Conservation (phyloP, 2,113 vertebrate species). For the Ctenomys sociabilis region DNA sequence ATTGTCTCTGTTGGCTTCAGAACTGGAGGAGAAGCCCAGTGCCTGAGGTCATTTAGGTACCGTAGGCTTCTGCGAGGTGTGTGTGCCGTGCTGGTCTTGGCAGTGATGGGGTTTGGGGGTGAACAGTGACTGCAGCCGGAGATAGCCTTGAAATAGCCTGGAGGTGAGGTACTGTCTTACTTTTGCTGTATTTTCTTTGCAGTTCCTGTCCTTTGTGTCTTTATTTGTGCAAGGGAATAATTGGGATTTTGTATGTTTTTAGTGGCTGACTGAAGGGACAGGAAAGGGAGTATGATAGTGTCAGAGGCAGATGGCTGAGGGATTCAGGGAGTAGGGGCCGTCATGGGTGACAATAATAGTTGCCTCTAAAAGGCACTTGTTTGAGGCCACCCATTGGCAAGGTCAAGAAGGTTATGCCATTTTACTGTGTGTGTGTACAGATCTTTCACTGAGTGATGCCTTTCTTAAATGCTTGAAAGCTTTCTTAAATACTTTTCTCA, state of each 20-base stretch:
- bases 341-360: background rate
- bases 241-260: constrained; percentile 45
- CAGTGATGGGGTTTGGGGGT: constrained; percentile 25
- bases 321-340: constrained; percentile 1
- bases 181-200: constrained; percentile 17
- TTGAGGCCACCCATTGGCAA: constrained; percentile 58
- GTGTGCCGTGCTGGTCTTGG: background rate
- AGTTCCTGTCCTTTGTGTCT: background rate
- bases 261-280: background rate
- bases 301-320: constrained; percentile 21
- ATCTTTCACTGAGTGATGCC: background rate
- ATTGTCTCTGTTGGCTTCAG: constrained; percentile 17
- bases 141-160: background rate
- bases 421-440: background rate
- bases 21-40: constrained; percentile 24
- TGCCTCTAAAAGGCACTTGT: background rate
- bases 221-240: background rate
- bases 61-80: constrained; percentile 14
- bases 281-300: constrained; percentile 8
- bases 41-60: constrained; percentile 52
- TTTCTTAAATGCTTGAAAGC: background rate
- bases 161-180: constrained; percentile 31
- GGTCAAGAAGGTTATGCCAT: constrained; percentile 57
- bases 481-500: constrained; percentile 34
- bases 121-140: constrained; percentile 27